These are phyloP conservation scores for Carapus acus DNA, from an alignment of 2,797 vertebrate genomes.

Conservation along the genomic window DNA sequence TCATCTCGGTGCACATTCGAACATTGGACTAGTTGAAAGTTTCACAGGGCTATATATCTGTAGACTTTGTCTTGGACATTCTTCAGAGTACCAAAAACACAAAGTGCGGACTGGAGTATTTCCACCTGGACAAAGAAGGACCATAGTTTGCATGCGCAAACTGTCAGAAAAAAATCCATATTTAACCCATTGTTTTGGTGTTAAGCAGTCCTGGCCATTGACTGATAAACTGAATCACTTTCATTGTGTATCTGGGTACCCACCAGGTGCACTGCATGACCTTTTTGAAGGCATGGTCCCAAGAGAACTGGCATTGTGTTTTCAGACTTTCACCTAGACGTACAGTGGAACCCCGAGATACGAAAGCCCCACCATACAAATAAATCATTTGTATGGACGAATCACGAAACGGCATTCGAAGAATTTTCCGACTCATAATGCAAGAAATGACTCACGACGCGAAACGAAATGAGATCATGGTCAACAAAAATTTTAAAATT, in stretches of 20 bases:
- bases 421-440: too few relatives aligned
- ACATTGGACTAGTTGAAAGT: constrained; percentile 36
- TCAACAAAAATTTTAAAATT: too few relatives aligned
- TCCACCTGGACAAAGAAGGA: constrained; percentile 22
- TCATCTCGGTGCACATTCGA: constrained; percentile 37
- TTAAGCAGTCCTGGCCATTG: constrained; percentile 32
- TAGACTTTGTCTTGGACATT: constrained; percentile 35
- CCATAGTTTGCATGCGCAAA: constrained; percentile 34
- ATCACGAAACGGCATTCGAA: too few relatives aligned
- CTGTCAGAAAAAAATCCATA: constrained; percentile 27
- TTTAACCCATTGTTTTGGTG: constrained; percentile 25
- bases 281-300: constrained; percentile 36
- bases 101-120: constrained; percentile 22
- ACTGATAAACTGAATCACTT: constrained; percentile 30
- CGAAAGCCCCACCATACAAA: too few relatives aligned
- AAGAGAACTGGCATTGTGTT: constrained; percentile 32
- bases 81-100: constrained; percentile 22
- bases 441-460: too few relatives aligned
- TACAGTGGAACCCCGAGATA: too few relatives aligned
- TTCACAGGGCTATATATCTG: constrained; percentile 24
- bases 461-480: too few relatives aligned
- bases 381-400: too few relatives aligned
- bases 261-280: constrained; percentile 27
- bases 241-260: constrained; percentile 36
- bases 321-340: constrained; percentile 28